phyloP scores from a whole-genome alignment of 1,140 invertebrate species.

The Drosophila sechellia region DNA sequence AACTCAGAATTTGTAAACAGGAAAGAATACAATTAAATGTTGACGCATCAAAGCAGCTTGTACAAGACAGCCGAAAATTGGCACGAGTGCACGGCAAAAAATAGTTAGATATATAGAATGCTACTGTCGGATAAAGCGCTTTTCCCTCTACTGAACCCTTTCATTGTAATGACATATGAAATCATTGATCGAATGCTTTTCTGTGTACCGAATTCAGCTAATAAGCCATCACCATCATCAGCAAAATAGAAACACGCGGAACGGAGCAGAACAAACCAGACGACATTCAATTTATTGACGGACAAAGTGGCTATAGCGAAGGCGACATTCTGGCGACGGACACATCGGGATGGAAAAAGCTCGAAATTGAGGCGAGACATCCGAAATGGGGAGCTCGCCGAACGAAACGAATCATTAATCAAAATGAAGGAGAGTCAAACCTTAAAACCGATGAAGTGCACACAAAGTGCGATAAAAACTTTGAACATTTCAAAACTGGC shows the following conservation, averaged over 20 bases:
- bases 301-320: constrained; percentile 61
- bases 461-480: background rate
- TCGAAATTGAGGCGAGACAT: constrained; percentile 25
- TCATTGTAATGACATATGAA: background rate
- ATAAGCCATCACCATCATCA: constrained; percentile 69
- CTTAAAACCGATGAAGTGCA: constrained; percentile 12
- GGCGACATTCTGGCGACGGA: constrained; percentile 60
- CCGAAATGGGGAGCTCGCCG: constrained; percentile 29
- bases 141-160: too few species aligned
- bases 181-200: background rate
- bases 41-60: constrained; percentile 57
- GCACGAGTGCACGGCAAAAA: constrained; percentile 30
- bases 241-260: constrained; percentile 14
- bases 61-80: constrained; percentile 58
- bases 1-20: constrained; percentile 38
- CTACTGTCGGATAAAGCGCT: too few species aligned
- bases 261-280: constrained; percentile 38
- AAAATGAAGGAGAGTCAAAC: constrained; percentile 25
- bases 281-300: constrained; percentile 80
- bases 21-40: constrained; percentile 47
- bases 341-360: constrained; percentile 14
- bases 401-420: constrained; percentile 40
- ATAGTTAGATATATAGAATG: background rate
- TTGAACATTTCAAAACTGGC: background rate
- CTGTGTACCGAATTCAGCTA: constrained; percentile 57